A percentile compares a stretch with the other conserved stretches of the same genome.
phyloP scores from a whole-genome alignment of 30 jellyfish, hydroid and myxozoan genomes.

The Chironex yamaguchii region DNA sequence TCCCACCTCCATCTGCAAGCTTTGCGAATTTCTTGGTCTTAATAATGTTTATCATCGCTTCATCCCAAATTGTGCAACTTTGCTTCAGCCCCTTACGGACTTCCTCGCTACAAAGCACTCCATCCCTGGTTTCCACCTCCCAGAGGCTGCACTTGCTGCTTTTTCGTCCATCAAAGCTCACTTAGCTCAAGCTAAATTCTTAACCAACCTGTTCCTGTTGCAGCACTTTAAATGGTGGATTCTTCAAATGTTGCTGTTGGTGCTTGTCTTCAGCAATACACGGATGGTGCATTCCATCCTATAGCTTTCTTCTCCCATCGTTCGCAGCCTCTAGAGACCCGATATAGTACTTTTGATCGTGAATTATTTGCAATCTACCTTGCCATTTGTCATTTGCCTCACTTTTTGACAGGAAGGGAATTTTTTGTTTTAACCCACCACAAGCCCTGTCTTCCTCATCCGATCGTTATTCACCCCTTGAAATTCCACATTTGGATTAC shows the following conservation, averaged over 20 bases:
- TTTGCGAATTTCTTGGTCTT: conserved; percentile 59
- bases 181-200: conserved; percentile 49
- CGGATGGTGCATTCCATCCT: conserved; percentile 25
- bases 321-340: conserved; percentile 22
- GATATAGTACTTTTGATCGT: conserved; percentile 49
- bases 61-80: conserved; percentile 43
- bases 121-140: not conserved
- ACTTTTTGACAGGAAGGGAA: conserved; percentile 20
- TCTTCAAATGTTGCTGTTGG: conserved; percentile 68
- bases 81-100: conserved; percentile 36
- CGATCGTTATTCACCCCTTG: conserved; percentile 52
- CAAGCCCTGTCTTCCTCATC: conserved; percentile 37
- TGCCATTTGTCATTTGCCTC: conserved; percentile 38
- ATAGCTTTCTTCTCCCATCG: conserved; percentile 23
- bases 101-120: conserved; percentile 14
- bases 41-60: conserved; percentile 53
- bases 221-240: conserved; percentile 38
- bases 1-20: conserved; percentile 12
- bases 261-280: conserved; percentile 30
- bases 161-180: conserved; percentile 9
- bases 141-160: conserved; percentile 44
- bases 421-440: conserved; percentile 28
- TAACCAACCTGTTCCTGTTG: conserved; percentile 14
- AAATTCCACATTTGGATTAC: conserved; percentile 41
- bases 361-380: conserved; percentile 44